phyloP scores from a whole-genome alignment of 2,797 vertebrate genomes.

The Tenualosa thibaudeaui region DNA sequence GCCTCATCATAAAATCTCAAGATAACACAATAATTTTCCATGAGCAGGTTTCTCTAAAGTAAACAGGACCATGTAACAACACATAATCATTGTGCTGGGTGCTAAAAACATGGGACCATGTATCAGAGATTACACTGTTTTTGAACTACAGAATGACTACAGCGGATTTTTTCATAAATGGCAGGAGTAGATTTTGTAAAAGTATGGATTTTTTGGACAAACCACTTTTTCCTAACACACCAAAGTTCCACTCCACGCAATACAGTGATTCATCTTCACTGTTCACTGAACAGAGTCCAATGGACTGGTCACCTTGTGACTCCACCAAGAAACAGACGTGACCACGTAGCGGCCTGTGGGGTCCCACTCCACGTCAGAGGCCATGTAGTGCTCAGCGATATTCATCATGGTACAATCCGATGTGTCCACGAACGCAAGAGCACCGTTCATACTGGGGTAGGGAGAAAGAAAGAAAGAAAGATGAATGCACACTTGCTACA shows the following conservation, averaged over 20 bases:
- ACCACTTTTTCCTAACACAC: too few relatives aligned
- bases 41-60: too few relatives aligned
- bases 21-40: too few relatives aligned
- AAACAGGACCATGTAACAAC: too few relatives aligned
- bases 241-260: neutral
- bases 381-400: conserved; percentile 97
- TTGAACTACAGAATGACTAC: too few relatives aligned
- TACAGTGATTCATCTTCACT: neutral
- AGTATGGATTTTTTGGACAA: too few relatives aligned
- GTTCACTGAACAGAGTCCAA: neutral
- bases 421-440: conserved; percentile 94
- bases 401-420: conserved; percentile 99
- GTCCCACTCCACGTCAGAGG: conserved; percentile 97
- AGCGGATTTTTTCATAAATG: neutral
- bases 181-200: neutral
- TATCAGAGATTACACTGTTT: too few relatives aligned
- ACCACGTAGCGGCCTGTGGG: conserved; percentile 93
- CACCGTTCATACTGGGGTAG: conserved; percentile 90
- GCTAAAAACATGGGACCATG: too few relatives aligned
- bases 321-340: conserved; percentile 99
- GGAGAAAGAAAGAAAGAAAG: neutral
- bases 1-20: too few relatives aligned
- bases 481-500: neutral
- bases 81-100: too few relatives aligned
- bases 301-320: conserved; percentile 84